Base-by-base conservation (phyloP, 2,888 invertebrate species). In the Apotomis turbidana region DNA sequence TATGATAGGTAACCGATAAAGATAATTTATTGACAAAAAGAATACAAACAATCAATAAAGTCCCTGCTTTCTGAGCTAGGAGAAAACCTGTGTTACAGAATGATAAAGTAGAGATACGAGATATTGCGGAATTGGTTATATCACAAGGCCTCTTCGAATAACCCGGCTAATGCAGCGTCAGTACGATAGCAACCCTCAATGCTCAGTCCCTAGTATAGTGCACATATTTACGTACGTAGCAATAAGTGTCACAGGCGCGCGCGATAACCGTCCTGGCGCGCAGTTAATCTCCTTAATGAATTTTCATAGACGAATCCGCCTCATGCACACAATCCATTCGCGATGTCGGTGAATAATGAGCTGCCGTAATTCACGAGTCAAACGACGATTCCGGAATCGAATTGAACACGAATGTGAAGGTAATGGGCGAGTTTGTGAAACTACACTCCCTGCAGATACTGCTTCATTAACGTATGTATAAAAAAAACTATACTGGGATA, bases 231-330 rank as follows among this genome's bases (percentile, higher is more conserved):
- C 72, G 74, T 71, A 72, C 72, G 74, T 71, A 72, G 76, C 76
- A 79, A 80, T 81, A 81, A 78, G 78, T 78, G 80, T 78, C 79
- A 76, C 74, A 73, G 74, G 74, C 76, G 76, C 68, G 64, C 63
- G 73, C 77, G 75, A 76, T 80, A 78, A 76, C 76, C 66, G 76
- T 78, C 74, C 74, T 75, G 77, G 78, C 78, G 74, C 77, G 80
- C 78, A 78, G 84, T 88, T 86, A 86, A 88, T 87, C 87, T 85
- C 78, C 81, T 80, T 87, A 87, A 88, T 87, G 81, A 87, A 87
- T 86, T 87, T 86, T 83, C 84, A 85, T 86, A 85, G 82, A 85
- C 81, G 77, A 77, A 79, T 78, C 75, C 74, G 74, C 62, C 70
- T 69, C 70, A 71, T 59, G 68, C 72, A 64, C 76, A 79, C 78